Percentiles rank a stretch among this genome's conserved stretches.
phyloP scores from a whole-genome alignment of 2,113 vertebrate species.

The Diadophis punctatus region DNA sequence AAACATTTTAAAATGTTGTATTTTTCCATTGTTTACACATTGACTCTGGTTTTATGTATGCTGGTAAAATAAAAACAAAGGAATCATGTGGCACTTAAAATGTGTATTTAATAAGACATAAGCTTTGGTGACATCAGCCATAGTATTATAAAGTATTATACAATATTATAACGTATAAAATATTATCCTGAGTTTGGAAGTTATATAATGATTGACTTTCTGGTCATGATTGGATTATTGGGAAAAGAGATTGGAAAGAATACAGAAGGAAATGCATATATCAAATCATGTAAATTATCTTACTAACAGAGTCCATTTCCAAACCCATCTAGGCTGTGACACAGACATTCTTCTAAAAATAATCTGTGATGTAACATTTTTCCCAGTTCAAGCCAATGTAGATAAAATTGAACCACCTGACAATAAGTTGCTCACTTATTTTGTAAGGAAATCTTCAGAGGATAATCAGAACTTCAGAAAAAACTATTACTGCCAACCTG shows the following conservation, averaged over 20 bases:
- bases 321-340: neutral
- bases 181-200: neutral
- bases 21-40: neutral
- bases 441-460: neutral
- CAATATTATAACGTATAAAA: neutral
- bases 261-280: neutral
- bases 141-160: neutral
- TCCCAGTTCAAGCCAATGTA: neutral
- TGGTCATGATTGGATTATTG: neutral
- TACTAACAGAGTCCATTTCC: neutral
- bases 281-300: neutral
- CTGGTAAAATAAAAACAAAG: neutral
- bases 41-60: neutral
- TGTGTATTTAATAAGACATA: neutral
- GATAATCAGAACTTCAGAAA: too few species aligned
- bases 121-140: too few species aligned
- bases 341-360: neutral
- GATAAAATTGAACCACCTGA: neutral
- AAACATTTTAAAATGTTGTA: neutral
- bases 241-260: neutral
- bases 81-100: neutral
- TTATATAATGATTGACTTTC: neutral
- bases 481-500: too few species aligned
- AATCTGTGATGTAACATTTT: neutral
- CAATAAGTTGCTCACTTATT: neutral